A percentile compares a stretch with the other conserved stretches of the same genome.
These are phyloP conservation scores for Mus spretus DNA, from an alignment of 2,797 vertebrate genomes.

Conservation along the genomic window DNA sequence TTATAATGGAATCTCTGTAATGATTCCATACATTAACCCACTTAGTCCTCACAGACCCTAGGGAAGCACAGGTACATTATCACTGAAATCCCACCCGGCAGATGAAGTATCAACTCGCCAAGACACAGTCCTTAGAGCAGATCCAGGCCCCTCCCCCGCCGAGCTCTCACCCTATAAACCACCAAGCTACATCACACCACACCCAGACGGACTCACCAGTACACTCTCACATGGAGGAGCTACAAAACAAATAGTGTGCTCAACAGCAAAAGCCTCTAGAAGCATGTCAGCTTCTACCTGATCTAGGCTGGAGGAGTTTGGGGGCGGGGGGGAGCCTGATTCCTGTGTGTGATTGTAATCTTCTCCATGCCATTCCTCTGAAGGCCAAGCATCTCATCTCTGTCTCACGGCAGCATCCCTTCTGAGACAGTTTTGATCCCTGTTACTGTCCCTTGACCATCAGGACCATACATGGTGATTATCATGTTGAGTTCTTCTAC, in stretches of 20 bases:
- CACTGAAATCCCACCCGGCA: slow-evolving; percentile 21
- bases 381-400: not conserved
- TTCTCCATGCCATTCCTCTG: not conserved
- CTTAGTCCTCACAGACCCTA: not conserved
- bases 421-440: not conserved
- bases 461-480: not conserved
- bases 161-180: not conserved
- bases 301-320: not conserved
- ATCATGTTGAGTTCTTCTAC: not conserved
- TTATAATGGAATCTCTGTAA: not conserved
- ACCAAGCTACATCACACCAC: not conserved
- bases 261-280: not conserved
- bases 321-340: not conserved
- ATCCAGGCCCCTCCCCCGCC: not conserved
- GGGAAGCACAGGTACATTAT: not conserved
- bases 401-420: not conserved
- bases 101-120: not conserved
- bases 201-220: not conserved
- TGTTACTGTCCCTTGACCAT: not conserved
- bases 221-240: not conserved
- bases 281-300: not conserved
- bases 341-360: not conserved
- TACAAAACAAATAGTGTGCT: not conserved
- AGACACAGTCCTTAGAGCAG: not conserved
- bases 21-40: not conserved